Percentiles rank a stretch among this genome's conserved stretches.
These are phyloP conservation scores for Geodia barretti DNA, from an alignment of 37 sponge, comb jelly and placozoan genomes.

Conservation along the genomic window DNA sequence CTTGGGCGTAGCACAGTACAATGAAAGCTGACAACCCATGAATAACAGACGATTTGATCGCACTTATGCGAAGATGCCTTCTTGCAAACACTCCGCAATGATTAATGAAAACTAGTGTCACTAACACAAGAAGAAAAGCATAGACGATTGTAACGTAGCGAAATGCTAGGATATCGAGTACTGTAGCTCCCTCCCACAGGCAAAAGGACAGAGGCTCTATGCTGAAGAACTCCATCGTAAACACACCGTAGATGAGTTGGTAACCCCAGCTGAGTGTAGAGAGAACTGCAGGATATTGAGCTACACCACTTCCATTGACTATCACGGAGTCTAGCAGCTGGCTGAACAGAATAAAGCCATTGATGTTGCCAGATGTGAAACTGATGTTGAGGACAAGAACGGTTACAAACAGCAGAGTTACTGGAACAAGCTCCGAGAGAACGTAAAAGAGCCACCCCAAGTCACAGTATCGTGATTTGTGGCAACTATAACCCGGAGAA, in stretches of 20 bases:
- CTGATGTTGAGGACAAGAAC: constrained; percentile 33
- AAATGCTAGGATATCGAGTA: constrained; percentile 37
- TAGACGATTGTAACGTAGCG: constrained; percentile 36
- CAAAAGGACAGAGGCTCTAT: constrained; percentile 24
- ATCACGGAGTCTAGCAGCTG: constrained; percentile 29
- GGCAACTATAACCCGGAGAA: constrained; percentile 29
- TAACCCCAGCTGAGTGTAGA: background rate
- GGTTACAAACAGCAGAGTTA: constrained; percentile 22
- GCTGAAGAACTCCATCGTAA: constrained; percentile 38
- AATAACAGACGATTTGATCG: constrained; percentile 4
- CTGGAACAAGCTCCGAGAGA: constrained; percentile 48
- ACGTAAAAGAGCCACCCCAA: constrained; percentile 35
- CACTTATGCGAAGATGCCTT: background rate
- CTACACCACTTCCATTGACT: constrained; percentile 1
- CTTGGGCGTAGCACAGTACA: constrained; percentile 37
- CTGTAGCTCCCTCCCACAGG: constrained; percentile 22
- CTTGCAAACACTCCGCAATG: background rate
- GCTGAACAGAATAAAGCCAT: constrained; percentile 46
- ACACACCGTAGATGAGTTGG: constrained; percentile 33
- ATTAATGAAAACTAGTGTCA: background rate
- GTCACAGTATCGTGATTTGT: background rate
- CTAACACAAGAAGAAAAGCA: constrained; percentile 22
- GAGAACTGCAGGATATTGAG: background rate
- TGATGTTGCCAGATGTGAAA: constrained; percentile 45
- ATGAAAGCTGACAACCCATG: constrained; percentile 47